Evolutionary conservation across 2,113 vertebrate species (phyloP).

Genomic region (Lophochroa leadbeateri): DNA sequence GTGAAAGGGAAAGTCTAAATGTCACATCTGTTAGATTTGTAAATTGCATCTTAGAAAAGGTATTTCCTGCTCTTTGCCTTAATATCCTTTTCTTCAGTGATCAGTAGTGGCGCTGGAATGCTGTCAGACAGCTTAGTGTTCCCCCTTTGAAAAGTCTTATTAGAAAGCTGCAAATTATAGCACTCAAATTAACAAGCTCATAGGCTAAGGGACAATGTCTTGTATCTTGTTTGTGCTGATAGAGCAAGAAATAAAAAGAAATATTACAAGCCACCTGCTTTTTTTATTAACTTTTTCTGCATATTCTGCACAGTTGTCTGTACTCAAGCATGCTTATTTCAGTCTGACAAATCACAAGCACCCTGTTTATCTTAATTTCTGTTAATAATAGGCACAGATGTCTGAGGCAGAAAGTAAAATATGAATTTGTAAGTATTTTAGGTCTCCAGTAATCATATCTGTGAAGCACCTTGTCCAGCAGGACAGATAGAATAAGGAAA

Average conservation of each 20-base stretch:
- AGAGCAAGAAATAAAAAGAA: neutral
- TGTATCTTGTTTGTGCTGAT: neutral
- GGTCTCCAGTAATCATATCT: neutral
- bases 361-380: conserved; percentile 55
- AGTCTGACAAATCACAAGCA: neutral
- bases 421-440: conserved; percentile 14
- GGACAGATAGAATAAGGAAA: neutral
- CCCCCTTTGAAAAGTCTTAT: neutral
- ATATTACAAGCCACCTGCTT: neutral
- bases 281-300: neutral
- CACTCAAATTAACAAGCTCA: neutral
- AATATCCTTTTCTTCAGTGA: neutral
- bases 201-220: neutral
- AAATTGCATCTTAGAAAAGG: neutral
- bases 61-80: neutral
- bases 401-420: conserved; percentile 28
- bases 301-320: neutral
- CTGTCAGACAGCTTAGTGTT: neutral
- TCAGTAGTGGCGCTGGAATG: neutral
- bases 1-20: neutral
- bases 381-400: conserved; percentile 7
- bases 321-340: neutral
- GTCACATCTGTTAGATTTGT: neutral
- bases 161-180: neutral
- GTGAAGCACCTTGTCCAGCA: neutral